These are phyloP conservation scores for Trachops cirrhosus DNA, from an alignment of 2,797 vertebrate genomes.

Conservation along the genomic window DNA sequence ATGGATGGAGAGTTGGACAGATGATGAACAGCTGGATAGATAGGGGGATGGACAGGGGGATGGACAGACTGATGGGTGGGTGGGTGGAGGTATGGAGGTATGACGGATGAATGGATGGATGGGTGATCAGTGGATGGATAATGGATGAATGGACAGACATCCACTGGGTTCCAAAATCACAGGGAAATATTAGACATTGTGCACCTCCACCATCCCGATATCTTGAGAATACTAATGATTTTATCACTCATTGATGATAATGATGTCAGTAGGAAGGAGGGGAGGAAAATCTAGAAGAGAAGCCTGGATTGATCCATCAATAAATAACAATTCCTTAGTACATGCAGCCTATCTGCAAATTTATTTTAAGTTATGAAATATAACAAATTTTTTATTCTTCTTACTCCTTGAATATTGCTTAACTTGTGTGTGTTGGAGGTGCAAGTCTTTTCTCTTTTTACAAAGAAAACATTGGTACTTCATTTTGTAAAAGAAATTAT, in stretches of 20 bases:
- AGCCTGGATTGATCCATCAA: background rate
- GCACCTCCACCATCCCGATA: background rate
- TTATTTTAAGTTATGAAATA: background rate
- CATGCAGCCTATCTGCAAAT: background rate
- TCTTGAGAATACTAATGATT: background rate
- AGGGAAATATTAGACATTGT: background rate
- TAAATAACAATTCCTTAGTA: background rate
- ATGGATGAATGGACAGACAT: background rate
- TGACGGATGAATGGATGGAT: background rate
- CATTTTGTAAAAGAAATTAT: background rate
- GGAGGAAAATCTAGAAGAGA: background rate
- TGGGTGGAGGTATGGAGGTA: background rate
- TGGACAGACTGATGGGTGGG: background rate
- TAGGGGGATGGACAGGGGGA: background rate
- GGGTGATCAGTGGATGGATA: too few species aligned
- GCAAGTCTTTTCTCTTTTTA: background rate
- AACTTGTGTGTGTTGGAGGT: background rate
- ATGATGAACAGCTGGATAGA: background rate
- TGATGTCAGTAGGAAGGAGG: background rate
- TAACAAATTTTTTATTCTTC: background rate
- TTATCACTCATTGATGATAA: background rate
- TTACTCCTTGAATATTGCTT: background rate
- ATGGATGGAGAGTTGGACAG: background rate
- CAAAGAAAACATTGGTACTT: conserved; percentile 46
- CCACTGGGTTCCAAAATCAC: background rate